A percentile compares a stretch with the other conserved stretches of the same genome.
Evolutionary conservation across 1,140 invertebrate genomes (phyloP).

Genomic region (Ips nitidus): DNA sequence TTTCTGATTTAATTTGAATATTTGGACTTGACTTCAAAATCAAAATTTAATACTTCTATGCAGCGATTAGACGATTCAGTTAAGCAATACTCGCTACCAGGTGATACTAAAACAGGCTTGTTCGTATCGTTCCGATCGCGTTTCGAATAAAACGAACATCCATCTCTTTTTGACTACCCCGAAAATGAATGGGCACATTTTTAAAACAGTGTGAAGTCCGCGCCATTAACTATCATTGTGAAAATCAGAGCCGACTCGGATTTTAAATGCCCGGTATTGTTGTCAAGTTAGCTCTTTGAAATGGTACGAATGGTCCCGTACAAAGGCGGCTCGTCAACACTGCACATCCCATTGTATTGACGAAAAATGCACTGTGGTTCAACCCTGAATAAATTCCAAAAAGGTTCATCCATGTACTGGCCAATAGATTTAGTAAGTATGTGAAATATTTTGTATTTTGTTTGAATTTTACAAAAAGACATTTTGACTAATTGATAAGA

Average conservation of each 20-base stretch:
- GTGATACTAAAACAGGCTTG: neutral
- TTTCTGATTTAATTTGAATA: no score
- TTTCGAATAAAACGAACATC: neutral
- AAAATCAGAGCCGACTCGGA: conserved; percentile 34
- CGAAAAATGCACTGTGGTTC: no score
- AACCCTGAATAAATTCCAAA: no score
- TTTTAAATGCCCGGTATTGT: conserved; percentile 48
- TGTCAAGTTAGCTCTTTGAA: conserved; percentile 44
- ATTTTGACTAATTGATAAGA: no score
- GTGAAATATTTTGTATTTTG: no score
- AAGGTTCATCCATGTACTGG: no score
- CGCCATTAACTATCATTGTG: conserved; percentile 46
- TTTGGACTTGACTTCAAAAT: no score
- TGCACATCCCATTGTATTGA: no score
- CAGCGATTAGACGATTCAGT: neutral
- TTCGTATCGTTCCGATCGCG: neutral
- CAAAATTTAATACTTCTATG: neutral
- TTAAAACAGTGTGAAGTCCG: conserved; percentile 50
- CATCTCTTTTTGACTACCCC: neutral
- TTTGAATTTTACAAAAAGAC: no score
- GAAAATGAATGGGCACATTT: conserved; percentile 49
- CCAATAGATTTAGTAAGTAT: no score
- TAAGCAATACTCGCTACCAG: neutral
- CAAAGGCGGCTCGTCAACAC: conserved; percentile 4
- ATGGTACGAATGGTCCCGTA: conserved; percentile 25